Percentiles rank a stretch among this genome's conserved stretches.
These are phyloP conservation scores for Campoplex nolae DNA, from an alignment of 2,888 invertebrate genomes.

Conservation along the genomic window DNA sequence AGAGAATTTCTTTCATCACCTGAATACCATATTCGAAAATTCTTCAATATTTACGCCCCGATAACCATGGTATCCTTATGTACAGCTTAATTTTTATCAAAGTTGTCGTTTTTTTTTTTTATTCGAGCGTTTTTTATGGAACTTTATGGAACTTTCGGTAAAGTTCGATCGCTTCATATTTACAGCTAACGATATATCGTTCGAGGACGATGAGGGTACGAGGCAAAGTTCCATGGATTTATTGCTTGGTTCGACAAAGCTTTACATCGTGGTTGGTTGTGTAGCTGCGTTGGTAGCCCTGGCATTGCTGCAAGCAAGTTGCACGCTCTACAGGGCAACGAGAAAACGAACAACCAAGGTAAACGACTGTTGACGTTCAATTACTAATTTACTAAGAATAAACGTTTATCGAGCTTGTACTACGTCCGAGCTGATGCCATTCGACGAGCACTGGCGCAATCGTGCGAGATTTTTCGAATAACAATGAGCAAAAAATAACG, in stretches of 20 bases:
- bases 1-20: not conserved
- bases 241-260: slow-evolving; percentile 90
- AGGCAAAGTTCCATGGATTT: slow-evolving; percentile 78
- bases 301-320: slow-evolving; percentile 93
- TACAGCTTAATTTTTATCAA: too few relatives aligned
- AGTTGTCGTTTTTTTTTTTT: not conserved
- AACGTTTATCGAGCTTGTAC: slow-evolving; percentile 8
- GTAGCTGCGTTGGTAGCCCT: slow-evolving; percentile 92
- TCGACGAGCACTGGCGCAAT: slow-evolving; percentile 45
- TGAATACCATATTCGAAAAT: not conserved
- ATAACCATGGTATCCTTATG: too few relatives aligned
- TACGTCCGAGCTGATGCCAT: not conserved
- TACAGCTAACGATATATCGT: slow-evolving; percentile 85
- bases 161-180: slow-evolving; percentile 71
- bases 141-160: not conserved
- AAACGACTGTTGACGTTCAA: slow-evolving; percentile 74
- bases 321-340: slow-evolving; percentile 91
- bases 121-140: not conserved
- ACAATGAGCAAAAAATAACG: slow-evolving; percentile 12
- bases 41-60: too few relatives aligned
- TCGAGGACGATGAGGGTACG: slow-evolving; percentile 71
- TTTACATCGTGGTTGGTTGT: slow-evolving; percentile 93
- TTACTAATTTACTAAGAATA: slow-evolving; percentile 37
- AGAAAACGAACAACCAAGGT: slow-evolving; percentile 88
- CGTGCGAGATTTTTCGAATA: slow-evolving; percentile 45